phyloP scores from a whole-genome alignment of 1,140 invertebrate genomes.

The Nylanderia fulva region DNA sequence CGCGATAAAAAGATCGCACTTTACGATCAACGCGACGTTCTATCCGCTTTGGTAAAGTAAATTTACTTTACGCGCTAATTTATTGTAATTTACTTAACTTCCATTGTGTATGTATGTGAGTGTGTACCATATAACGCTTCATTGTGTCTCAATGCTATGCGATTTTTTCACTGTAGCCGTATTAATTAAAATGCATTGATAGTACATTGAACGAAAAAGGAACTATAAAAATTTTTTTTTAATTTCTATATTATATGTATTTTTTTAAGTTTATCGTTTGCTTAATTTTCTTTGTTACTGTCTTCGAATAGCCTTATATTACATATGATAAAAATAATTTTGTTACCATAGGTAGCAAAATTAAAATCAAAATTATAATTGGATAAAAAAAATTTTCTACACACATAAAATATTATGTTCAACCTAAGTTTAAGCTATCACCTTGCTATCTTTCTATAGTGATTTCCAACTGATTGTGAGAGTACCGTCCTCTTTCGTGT shows the following conservation, averaged over 20 bases:
- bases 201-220: background rate
- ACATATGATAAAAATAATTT: background rate
- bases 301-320: background rate
- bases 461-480: constrained; percentile 17
- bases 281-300: background rate
- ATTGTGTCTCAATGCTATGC: background rate
- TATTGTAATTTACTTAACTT: constrained; percentile 48
- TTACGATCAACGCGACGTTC: background rate
- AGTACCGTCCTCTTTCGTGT: constrained; percentile 34
- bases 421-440: background rate
- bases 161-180: background rate
- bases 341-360: background rate
- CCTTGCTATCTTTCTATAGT: background rate
- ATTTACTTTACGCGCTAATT: constrained; percentile 31
- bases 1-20: constrained; percentile 33
- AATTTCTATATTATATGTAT: background rate
- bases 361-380: background rate
- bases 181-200: constrained; percentile 4
- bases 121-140: background rate
- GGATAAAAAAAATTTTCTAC: background rate
- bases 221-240: background rate
- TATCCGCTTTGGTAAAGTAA: constrained; percentile 6
- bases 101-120: background rate
- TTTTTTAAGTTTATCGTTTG: background rate
- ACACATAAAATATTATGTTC: constrained; percentile 5